Evolutionary conservation across 2,113 vertebrate species (phyloP).

Genomic region (Genyomyrus donnyi): DNA sequence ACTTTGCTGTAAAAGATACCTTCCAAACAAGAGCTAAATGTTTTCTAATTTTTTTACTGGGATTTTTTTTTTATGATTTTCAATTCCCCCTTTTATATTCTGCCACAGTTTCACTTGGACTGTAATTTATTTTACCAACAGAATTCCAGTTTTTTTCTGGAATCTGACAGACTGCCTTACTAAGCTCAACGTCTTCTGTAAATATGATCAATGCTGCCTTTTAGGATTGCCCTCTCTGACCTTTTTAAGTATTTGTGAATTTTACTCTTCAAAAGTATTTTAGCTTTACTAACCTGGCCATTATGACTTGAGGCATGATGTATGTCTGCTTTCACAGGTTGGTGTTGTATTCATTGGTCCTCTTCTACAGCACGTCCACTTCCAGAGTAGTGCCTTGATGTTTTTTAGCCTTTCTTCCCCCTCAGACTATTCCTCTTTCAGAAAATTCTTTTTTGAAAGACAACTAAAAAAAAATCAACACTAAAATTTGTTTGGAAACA

Average conservation of each 20-base stretch:
- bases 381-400: constrained; percentile 54
- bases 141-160: constrained; percentile 42
- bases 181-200: constrained; percentile 42
- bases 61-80: constrained; percentile 41
- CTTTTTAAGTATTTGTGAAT: constrained; percentile 30
- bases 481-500: constrained; percentile 29
- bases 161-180: constrained; percentile 39
- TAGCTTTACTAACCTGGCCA: constrained; percentile 49
- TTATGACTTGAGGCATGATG: constrained; percentile 40
- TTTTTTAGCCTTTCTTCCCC: constrained; percentile 40
- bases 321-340: constrained; percentile 36
- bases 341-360: constrained; percentile 53
- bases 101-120: constrained; percentile 40
- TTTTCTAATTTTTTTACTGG: constrained; percentile 35
- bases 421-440: constrained; percentile 29
- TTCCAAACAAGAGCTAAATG: constrained; percentile 36
- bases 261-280: constrained; percentile 38
- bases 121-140: constrained; percentile 56
- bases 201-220: constrained; percentile 30
- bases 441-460: constrained; percentile 45
- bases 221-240: constrained; percentile 21
- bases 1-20: constrained; percentile 42
- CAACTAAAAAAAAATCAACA: constrained; percentile 34
- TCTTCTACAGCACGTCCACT: constrained; percentile 48
- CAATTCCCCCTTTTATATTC: constrained; percentile 31